Percentiles rank a stretch among this genome's conserved stretches.
phyloP scores from a whole-genome alignment of 1,140 invertebrate species.

The Globodera ellingtonae region DNA sequence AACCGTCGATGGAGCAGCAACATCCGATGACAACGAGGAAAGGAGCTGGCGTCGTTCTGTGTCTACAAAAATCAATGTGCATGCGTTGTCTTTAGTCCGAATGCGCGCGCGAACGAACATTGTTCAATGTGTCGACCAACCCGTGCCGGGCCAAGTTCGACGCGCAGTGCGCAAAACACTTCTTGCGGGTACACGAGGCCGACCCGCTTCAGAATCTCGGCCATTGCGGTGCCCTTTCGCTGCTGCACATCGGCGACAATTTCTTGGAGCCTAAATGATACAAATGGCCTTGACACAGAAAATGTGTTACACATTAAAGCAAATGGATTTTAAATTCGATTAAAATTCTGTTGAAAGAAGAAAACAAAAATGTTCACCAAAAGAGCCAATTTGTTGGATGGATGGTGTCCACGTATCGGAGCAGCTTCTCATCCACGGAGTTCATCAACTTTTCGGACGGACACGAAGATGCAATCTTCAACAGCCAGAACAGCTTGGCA shows the following conservation, averaged over 20 bases:
- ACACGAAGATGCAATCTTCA: constrained; percentile 37
- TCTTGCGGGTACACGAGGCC: constrained; percentile 48
- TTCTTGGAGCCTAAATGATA: constrained; percentile 39
- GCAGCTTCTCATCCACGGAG: constrained; percentile 39
- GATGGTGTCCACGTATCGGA: constrained; percentile 23
- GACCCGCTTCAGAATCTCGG: constrained; percentile 27
- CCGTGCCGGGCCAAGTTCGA: constrained; percentile 17
- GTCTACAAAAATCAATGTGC: not conserved
- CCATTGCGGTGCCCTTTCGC: constrained; percentile 32
- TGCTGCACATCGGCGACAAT: constrained; percentile 44
- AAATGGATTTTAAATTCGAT: too few relatives aligned
- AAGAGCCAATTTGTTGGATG: constrained; percentile 47
- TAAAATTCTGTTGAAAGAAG: not conserved
- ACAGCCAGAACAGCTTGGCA: constrained; percentile 38
- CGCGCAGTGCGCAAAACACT: constrained; percentile 31
- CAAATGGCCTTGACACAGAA: too few relatives aligned
- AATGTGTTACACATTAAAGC: too few relatives aligned
- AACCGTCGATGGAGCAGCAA: not conserved
- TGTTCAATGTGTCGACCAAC: constrained; percentile 34
- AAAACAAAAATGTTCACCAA: constrained; percentile 26
- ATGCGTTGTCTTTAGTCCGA: too few relatives aligned
- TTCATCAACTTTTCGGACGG: constrained; percentile 22
- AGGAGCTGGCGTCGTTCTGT: not conserved
- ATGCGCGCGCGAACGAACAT: constrained; percentile 3
- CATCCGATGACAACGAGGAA: not conserved